Conservation (phyloP, 2,113 vertebrate genomes). For the Strix uralensis region DNA sequence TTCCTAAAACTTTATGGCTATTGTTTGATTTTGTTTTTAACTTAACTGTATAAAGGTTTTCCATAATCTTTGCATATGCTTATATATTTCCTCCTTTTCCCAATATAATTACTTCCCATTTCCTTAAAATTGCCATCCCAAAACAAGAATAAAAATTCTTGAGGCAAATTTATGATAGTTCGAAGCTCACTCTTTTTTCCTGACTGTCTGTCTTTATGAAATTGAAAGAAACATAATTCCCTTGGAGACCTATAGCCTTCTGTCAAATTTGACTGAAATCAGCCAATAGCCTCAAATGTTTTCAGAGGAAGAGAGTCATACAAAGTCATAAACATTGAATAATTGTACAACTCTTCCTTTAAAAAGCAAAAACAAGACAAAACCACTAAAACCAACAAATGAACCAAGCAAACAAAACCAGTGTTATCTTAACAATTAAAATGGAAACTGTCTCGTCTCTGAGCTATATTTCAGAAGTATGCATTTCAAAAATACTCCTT, state of each 20-base stretch:
- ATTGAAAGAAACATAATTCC: background rate
- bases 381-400: background rate
- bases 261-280: constrained; percentile 38
- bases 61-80: background rate
- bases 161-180: background rate
- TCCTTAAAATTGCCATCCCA: background rate
- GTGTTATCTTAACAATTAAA: background rate
- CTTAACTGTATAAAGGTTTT: background rate
- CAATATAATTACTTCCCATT: background rate
- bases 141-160: background rate
- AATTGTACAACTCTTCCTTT: background rate
- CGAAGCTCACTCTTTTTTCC: background rate
- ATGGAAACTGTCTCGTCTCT: background rate
- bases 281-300: background rate
- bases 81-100: background rate
- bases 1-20: background rate
- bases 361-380: background rate
- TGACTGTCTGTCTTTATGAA: background rate
- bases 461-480: background rate
- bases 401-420: background rate
- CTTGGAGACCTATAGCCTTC: constrained; percentile 20
- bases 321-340: background rate
- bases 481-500: background rate
- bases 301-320: background rate
- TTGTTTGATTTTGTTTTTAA: background rate